A percentile compares a stretch with the other conserved stretches of the same genome.
Evolutionary conservation across 1,140 invertebrate genomes (phyloP).

Genomic region (Rhopalosiphum padi): DNA sequence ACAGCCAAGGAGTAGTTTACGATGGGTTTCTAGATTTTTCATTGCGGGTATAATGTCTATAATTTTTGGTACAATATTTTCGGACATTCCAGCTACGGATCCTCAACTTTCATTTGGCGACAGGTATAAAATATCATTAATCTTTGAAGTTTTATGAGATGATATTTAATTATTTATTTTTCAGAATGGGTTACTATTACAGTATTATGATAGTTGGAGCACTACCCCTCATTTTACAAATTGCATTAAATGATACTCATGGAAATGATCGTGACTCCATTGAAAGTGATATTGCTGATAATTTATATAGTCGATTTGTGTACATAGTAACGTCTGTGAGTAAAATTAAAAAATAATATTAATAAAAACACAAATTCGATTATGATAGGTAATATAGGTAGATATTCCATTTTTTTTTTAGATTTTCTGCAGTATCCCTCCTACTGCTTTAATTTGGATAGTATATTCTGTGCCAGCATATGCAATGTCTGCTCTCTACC

Average conservation of each 20-base stretch:
- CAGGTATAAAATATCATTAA: constrained; percentile 63
- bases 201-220: constrained; percentile 77
- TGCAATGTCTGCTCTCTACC: constrained; percentile 83
- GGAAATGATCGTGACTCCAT: constrained; percentile 73
- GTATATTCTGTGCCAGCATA: constrained; percentile 86
- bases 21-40: constrained; percentile 77
- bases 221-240: constrained; percentile 76
- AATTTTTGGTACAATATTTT: constrained; percentile 85
- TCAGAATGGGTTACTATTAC: constrained; percentile 81
- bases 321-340: constrained; percentile 81
- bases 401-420: constrained; percentile 26
- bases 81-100: constrained; percentile 82
- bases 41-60: constrained; percentile 81
- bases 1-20: constrained; percentile 84
- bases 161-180: constrained; percentile 34
- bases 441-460: constrained; percentile 75
- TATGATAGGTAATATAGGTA: background rate
- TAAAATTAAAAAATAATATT: constrained; percentile 35
- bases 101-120: constrained; percentile 76
- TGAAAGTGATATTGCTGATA: constrained; percentile 79
- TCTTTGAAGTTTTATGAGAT: background rate
- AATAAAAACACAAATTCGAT: background rate
- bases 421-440: constrained; percentile 65
- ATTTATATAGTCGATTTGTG: constrained; percentile 78
- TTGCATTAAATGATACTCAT: constrained; percentile 60